Conservation (phyloP, 2,888 invertebrate species). For the Diaperis boleti region DNA sequence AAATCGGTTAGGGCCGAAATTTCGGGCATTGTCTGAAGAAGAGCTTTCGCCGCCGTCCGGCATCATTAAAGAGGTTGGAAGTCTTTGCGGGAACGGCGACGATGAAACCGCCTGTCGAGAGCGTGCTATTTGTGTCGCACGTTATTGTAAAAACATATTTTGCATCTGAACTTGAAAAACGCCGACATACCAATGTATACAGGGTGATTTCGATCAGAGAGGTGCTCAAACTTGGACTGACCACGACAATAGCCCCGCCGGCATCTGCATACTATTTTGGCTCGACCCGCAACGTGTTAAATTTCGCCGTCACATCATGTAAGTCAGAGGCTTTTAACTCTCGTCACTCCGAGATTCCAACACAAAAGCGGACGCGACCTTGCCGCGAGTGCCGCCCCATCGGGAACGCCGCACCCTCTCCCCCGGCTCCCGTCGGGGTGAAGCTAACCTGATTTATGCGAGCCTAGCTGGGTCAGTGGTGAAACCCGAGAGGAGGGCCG, state of each 20-base stretch:
- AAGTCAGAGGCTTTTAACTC: neutral
- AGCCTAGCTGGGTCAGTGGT: constrained; percentile 62
- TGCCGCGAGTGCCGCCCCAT: constrained; percentile 12
- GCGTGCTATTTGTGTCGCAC: no score
- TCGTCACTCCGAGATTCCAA: neutral
- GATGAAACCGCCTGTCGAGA: constrained; percentile 3
- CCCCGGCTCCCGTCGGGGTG: constrained; percentile 31
- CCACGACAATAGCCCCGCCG: no score
- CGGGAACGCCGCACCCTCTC: constrained; percentile 40
- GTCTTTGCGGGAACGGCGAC: neutral
- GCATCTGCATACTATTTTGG: no score
- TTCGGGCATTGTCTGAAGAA: no score
- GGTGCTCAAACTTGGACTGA: no score
- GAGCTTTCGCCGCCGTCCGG: neutral
- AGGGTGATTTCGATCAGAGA: no score
- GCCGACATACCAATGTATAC: no score
- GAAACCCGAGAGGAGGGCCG: constrained; percentile 60
- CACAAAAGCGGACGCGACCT: constrained; percentile 1
- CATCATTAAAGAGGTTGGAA: neutral
- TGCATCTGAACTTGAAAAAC: neutral
- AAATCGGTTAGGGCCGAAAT: no score
- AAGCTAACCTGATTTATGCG: constrained; percentile 60
- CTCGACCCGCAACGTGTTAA: no score
- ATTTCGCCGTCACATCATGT: neutral
- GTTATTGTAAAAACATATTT: constrained; percentile 14